Percentiles rank a stretch among this genome's conserved stretches.
phyloP scores from a whole-genome alignment of 2,888 invertebrate genomes.

The Entomobrya proxima region DNA sequence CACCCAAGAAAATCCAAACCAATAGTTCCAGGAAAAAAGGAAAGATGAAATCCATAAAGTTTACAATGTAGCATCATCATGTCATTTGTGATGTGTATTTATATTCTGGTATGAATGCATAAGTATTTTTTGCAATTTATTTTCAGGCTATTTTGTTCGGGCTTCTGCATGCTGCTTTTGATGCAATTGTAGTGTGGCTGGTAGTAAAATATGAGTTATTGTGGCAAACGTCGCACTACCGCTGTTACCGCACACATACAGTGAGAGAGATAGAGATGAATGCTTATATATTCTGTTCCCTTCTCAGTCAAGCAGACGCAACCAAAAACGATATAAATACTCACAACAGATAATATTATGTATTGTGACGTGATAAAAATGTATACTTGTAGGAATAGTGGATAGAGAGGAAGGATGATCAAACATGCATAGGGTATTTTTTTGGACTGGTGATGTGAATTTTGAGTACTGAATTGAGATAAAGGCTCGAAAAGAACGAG shows the following conservation, averaged over 20 bases:
- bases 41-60: conserved; percentile 28
- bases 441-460: conserved; percentile 56
- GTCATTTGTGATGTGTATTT: conserved; percentile 37
- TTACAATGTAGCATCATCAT: conserved; percentile 21
- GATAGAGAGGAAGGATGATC: conserved; percentile 38
- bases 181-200: neutral
- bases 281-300: too few relatives aligned
- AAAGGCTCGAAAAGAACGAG: conserved; percentile 33
- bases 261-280: neutral
- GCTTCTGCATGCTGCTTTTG: neutral
- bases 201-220: conserved; percentile 30
- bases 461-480: conserved; percentile 57
- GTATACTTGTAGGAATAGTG: neutral
- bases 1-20: neutral
- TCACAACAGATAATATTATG: conserved; percentile 35
- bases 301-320: conserved; percentile 18
- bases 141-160: conserved; percentile 23
- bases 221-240: conserved; percentile 21
- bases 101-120: conserved; percentile 21
- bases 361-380: conserved; percentile 34
- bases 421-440: conserved; percentile 44
- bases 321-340: conserved; percentile 36
- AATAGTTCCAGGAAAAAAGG: conserved; percentile 4
- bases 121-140: conserved; percentile 33
- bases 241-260: conserved; percentile 8